phyloP scores from a whole-genome alignment of 2,888 invertebrate genomes.

The Aricia artaxerxes region DNA sequence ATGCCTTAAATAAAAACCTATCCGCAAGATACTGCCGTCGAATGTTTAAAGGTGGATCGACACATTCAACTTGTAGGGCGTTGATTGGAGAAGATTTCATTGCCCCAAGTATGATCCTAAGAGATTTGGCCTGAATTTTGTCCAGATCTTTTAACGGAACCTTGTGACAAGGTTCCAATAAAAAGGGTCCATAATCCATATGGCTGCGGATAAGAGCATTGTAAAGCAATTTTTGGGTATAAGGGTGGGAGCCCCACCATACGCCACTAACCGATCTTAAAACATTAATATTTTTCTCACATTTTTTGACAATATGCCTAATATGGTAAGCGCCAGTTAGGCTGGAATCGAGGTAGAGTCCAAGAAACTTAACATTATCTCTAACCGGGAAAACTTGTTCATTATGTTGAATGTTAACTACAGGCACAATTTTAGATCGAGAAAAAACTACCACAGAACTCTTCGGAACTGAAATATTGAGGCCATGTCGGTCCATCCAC shows the following conservation, averaged over 20 bases:
- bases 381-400: neutral
- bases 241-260: too few relatives aligned
- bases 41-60: neutral
- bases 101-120: too few relatives aligned
- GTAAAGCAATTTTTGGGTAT: too few relatives aligned
- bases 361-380: neutral
- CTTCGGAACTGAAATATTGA: too few relatives aligned
- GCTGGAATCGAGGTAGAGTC: neutral
- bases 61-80: neutral
- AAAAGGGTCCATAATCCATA: too few relatives aligned
- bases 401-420: neutral
- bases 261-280: too few relatives aligned
- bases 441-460: neutral
- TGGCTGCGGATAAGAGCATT: too few relatives aligned
- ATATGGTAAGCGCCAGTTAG: neutral
- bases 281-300: too few relatives aligned
- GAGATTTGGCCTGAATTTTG: too few relatives aligned
- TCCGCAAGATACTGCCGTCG: neutral
- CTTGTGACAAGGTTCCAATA: too few relatives aligned
- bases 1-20: constrained; percentile 4
- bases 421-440: neutral
- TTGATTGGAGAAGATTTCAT: neutral
- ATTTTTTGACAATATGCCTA: neutral
- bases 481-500: too few relatives aligned
- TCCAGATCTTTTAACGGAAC: too few relatives aligned